Base-by-base conservation (phyloP, 2,888 invertebrate species). In the Erebia palarica region DNA sequence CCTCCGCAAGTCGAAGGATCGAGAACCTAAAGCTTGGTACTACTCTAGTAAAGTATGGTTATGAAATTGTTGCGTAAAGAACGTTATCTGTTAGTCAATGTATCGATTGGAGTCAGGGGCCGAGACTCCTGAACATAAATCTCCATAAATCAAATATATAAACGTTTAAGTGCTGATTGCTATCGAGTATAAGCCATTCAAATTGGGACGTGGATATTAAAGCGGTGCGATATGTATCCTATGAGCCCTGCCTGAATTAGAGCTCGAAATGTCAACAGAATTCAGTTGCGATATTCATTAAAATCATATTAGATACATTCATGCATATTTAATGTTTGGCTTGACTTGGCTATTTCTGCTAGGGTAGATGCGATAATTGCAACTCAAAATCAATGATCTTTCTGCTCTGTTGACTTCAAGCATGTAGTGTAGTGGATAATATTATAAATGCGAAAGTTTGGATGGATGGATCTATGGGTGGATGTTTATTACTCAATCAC, bases 161-260 rank as follows among this genome's bases (percentile, higher is more conserved):
- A 47, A 47, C 65, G 59, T 64, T 51, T 16, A 21, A 68, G 65
- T 66, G 60, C 68, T 58, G 65, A 69, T 69, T 65, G 58, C 69
- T 49, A 69, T 69, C 69, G 51, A 65, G 51, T 65, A 65, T 66
- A 69, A 65, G 57, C 69, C 58, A 65, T 69, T 69, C 44, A 64
- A 49, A 58, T 64, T 65, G 51, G 64, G 55, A 68, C 55, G 27
- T 69, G 57, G 59, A 65, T 27, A 65, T 65, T 65, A 69, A 63
- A 65, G 57, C 57, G 47, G 65, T 47, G 49, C 59, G 68, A 68
- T 68, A 68, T 60, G 68, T 61, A 68, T 68, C 68, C 61, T 59
- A 59, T 16, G 44, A 10, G 44, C 42, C 42, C 44, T 44, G 44
- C 63, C 47, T 63, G 63, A 44, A 47, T 66, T 66, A 65, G 51